Conservation (phyloP, 2,113 vertebrate species). For the Lamprologus callipterus region DNA sequence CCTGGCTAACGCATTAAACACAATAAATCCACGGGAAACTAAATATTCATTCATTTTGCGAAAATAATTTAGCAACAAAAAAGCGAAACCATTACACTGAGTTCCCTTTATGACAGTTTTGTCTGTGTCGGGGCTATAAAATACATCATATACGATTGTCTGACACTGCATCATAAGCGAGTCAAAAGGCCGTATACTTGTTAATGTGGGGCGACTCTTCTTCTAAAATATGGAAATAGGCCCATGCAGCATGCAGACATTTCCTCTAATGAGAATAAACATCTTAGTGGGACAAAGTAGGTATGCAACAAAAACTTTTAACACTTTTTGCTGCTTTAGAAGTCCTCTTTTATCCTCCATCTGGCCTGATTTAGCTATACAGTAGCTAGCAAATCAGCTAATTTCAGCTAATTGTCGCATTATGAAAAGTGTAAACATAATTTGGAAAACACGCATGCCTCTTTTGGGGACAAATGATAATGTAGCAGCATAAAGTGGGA, state of each 20-base stretch:
- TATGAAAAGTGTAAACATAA: neutral
- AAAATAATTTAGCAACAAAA: conserved; percentile 21
- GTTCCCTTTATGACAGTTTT: neutral
- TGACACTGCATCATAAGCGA: conserved; percentile 19
- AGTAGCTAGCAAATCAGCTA: neutral
- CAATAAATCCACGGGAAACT: conserved; percentile 8
- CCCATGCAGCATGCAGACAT: conserved; percentile 49
- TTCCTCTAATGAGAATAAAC: conserved; percentile 18
- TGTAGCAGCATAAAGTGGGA: neutral
- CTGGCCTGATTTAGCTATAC: neutral
- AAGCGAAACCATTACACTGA: neutral
- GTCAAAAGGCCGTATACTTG: neutral
- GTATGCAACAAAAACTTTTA: neutral
- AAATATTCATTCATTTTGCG: conserved; percentile 11
- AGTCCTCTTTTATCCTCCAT: neutral
- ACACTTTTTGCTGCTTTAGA: neutral
- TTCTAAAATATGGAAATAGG: neutral
- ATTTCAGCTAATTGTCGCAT: neutral
- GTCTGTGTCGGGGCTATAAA: neutral
- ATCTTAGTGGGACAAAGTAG: neutral
- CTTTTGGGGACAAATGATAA: neutral
- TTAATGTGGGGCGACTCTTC: neutral
- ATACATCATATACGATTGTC: conserved; percentile 29
- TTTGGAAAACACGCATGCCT: neutral
- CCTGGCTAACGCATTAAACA: conserved; percentile 15